Base-by-base conservation (phyloP, 2,888 invertebrate genomes). In the Camptogramma bilineatum region DNA sequence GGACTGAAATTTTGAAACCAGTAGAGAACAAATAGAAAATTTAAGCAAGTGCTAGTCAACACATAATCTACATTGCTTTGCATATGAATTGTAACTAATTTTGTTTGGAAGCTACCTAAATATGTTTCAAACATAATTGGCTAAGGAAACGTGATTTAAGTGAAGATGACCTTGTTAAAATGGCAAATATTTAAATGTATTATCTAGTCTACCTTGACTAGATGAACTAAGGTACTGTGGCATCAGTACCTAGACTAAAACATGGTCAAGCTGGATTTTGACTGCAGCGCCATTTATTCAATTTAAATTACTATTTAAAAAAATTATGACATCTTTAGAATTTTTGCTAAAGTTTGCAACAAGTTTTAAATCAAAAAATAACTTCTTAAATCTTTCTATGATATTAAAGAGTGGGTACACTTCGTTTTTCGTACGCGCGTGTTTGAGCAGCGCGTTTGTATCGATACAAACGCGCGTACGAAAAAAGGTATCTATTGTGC, bases 181-280 rank as follows among this genome's bases (percentile, higher is more conserved):
- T 85, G 78, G 79, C 81, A 85, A 85, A 83, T 82, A 85, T 84
- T 86, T 80, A 83, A 85, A 86, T 82, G 78, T 80, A 77, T 77
- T 79, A 80, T 78, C 79, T 81, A 75, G 82, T 80, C 80, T 82
- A 74, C 86, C 86, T 87, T 86, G 87, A 81, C 74, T 79, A 74
- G 75, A 80, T 83, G 77, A 80, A 73, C 77, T 81, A 80, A 80
- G 75, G 79, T 79, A 79, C 72, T 79, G 42, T 42, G 42, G 76
- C 18, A n/a, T 28, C 18, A 19, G 48, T 51, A 39, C 34, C 7
- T 39, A 34, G 34, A 51, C 16, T 7, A 48, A 16, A 42, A 4
- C 7, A 34, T 16, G 42, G 16, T 5, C 0, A 42, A 42, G 16
- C 5, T 4, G 8, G 8, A 42, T 3, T 42, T 16, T n/a, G 42